Evolutionary conservation across 2,888 invertebrate genomes (phyloP), one percentile per base, ranked within the genome.

Genomic region (Eupithecia dodoneata): DNA sequence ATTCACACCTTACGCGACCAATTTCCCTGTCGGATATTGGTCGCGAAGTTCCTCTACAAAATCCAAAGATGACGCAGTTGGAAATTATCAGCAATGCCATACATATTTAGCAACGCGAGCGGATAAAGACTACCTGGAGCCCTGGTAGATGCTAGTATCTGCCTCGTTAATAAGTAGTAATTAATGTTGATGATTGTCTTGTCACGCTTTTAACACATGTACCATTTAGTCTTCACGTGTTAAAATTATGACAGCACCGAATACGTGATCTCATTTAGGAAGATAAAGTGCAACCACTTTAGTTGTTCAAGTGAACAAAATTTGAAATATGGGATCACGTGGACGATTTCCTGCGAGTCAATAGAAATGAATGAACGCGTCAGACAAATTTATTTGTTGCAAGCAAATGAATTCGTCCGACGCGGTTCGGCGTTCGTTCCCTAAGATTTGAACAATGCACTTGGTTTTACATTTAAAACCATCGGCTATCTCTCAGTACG

Each of bases 201-300:
- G 55, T 59, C 9, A 55, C n/a, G n/a, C 55, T 3, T 18, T 59
- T 9, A 18, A 18, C 72, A 44, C 67, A 49, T 65, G 75, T 65
- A 63, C 67, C 78, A 81, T 7, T 81, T 81, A 77, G 47, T 66
- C 42, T 66, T 66, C 77, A 81, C 74, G 77, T 79, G 81, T 79
- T 79, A 80, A 76, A 76, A 73, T 67, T 63, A 59, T 73, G 76
- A 77, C 78, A 74, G 74, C 41, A 49, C 70, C 30, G 41, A 18
- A 76, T 63, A 77, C 77, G 81, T 81, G 79, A 80, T 80, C 74
- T 78, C 76, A 81, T 81, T 81, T 66, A 66, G 42, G 42, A 66
- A 66, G 66, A 66, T 66, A 63, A 65, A 72, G 69, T 66, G 66
- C 59, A 65, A 30, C 66, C 63, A 63, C 63, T 66, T 66, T 71